These are phyloP conservation scores for Tragelaphus eurycerus DNA, from an alignment of 2,797 vertebrate genomes.

Conservation along the genomic window DNA sequence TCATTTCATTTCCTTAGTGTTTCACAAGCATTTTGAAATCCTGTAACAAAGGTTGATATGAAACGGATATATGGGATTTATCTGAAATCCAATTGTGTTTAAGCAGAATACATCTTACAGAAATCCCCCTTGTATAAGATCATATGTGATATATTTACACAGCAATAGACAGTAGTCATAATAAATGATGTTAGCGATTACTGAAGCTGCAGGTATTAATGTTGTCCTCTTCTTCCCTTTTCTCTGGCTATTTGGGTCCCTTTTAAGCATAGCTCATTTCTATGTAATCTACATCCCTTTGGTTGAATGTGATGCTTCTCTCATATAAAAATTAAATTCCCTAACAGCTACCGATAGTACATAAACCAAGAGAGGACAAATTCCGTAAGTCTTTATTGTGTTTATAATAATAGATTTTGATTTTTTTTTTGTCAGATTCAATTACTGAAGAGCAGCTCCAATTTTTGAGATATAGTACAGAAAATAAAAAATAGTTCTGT, in stretches of 20 bases:
- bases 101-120: background rate
- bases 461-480: background rate
- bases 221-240: background rate
- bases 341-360: background rate
- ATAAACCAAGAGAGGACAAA: background rate
- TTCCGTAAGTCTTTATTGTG: background rate
- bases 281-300: slow-evolving; percentile 18
- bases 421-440: background rate
- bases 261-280: slow-evolving; percentile 48
- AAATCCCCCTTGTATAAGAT: slow-evolving; percentile 30
- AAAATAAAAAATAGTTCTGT: background rate
- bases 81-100: slow-evolving; percentile 48
- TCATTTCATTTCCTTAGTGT: slow-evolving; percentile 20
- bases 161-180: background rate
- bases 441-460: background rate
- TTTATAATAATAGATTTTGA: background rate
- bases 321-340: slow-evolving; percentile 31
- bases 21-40: slow-evolving; percentile 56
- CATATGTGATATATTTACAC: background rate
- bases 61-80: slow-evolving; percentile 35
- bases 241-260: background rate
- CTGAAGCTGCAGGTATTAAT: background rate
- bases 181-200: background rate
- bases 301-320: background rate
- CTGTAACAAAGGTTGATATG: slow-evolving; percentile 49